Evolutionary conservation across 1,140 invertebrate genomes (phyloP), one percentile per base, ranked within the genome.

Genomic region (Sarcophaga peregrina): DNA sequence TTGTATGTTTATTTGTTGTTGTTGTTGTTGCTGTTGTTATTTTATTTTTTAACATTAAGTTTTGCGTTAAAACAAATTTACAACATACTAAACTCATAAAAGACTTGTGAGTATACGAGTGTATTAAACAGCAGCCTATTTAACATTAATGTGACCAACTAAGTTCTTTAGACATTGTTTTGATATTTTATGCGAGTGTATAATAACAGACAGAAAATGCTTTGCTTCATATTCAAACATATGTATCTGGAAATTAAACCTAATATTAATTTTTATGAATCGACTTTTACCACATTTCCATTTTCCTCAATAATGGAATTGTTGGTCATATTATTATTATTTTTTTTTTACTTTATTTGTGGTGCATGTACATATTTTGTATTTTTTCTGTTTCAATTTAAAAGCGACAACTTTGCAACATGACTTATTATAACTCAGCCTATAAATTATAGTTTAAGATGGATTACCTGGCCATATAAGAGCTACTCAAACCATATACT

Each of bases 361-460:
- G n/a, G n/a, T n/a, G n/a, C n/a, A n/a, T n/a, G n/a, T n/a, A n/a
- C n/a, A n/a, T n/a, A n/a, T n/a, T 37, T 37, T 37, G 1, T 37
- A 2, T 37, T 37, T n/a, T 72, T 72, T 72, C 20, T 72, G 15
- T 15, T 15, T 62, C 9, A 62, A 76, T 17, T 52, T 50, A 50
- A 52, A 25, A 48, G 17, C 8, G 50, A 20, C 47, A 78, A 78
- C n/a, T 50, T n/a, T 78, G 47, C 75, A 78, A 78, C 75, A 78
- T 52, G 17, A 17, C 75, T 50, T 25, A 78, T 50, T 50, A 78
- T 78, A 78, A 52, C 47, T 17, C 47, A 20, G 47, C 75, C 9
- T 78, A 78, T 78, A 78, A 78, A 78, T 78, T 78, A 78, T 78
- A 78, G 47, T 78, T 78, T 78, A 52, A 78, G 75, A 78, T 78